Base-by-base conservation (phyloP, 2,888 invertebrate genomes). In the Zelleria hepariella region DNA sequence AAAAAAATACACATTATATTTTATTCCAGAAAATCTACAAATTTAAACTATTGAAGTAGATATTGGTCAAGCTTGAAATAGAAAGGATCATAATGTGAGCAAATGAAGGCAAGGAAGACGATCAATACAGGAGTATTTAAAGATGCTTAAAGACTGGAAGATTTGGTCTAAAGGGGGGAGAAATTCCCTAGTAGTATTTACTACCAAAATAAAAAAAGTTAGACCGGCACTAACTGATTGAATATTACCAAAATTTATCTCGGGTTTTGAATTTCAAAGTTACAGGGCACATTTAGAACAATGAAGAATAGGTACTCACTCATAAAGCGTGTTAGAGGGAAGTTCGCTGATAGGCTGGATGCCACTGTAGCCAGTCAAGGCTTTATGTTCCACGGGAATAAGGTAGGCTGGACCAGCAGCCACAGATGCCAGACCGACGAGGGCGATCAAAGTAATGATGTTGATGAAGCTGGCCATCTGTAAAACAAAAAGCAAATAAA, bases 221-320 rank as follows among this genome's bases (percentile, higher is more conserved):
- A n/a, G n/a, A n/a, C n/a, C n/a, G n/a, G n/a, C n/a, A n/a, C n/a
- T n/a, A n/a, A n/a, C n/a, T n/a, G n/a, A n/a, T n/a, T n/a, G n/a
- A n/a, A n/a, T n/a, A n/a, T n/a, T n/a, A n/a, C n/a, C n/a, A n/a
- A n/a, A n/a, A n/a, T n/a, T n/a, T n/a, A n/a, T n/a, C n/a, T n/a
- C n/a, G n/a, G n/a, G n/a, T n/a, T n/a, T n/a, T n/a, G n/a, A n/a
- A n/a, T n/a, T n/a, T n/a, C n/a, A n/a, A n/a, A n/a, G n/a, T n/a
- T n/a, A n/a, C n/a, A n/a, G n/a, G n/a, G n/a, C n/a, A n/a, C n/a
- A n/a, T n/a, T n/a, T n/a, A n/a, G n/a, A n/a, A n/a, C n/a, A n/a
- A n/a, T n/a, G 15, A 7, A 42, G 54, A 52, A 57, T 58, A 54
- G 15, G n/a, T 42, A 67, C 67, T 67, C 65, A 69, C 69, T 68